phyloP scores from a whole-genome alignment of 2,888 invertebrate species.

The Drosophila mayaguana region DNA sequence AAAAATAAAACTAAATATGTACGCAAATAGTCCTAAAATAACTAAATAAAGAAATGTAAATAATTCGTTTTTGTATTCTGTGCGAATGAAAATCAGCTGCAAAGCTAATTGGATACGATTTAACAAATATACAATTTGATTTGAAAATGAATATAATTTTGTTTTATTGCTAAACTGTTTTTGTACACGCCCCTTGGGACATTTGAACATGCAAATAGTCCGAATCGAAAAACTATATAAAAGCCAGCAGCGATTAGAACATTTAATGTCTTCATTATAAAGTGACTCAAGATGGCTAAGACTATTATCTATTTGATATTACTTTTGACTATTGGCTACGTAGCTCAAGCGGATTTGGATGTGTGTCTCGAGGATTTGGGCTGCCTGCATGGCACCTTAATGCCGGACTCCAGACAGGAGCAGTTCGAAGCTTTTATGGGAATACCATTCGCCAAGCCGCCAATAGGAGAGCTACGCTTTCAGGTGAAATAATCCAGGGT shows the following conservation, averaged over 20 bases:
- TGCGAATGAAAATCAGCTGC: neutral
- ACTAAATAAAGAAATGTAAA: no score
- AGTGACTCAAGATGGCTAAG: constrained; percentile 13
- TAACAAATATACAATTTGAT: neutral
- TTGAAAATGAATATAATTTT: neutral
- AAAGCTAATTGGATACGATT: neutral
- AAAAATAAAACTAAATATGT: no score
- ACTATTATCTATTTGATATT: neutral
- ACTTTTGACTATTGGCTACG: neutral
- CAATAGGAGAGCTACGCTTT: constrained; percentile 79
- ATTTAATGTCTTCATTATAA: neutral
- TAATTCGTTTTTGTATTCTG: no score
- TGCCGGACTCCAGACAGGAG: constrained; percentile 71
- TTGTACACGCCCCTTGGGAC: neutral
- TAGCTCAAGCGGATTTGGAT: constrained; percentile 41
- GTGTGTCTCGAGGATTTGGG: constrained; percentile 74
- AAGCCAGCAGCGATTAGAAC: neutral
- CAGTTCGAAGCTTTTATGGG: constrained; percentile 83
- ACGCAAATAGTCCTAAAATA: no score
- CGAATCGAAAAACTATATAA: constrained; percentile 15
- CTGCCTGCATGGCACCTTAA: constrained; percentile 73
- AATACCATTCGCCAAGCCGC: constrained; percentile 83
- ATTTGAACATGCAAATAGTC: constrained; percentile 22
- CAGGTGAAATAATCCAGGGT: constrained; percentile 58
- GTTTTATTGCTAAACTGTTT: neutral